These are phyloP conservation scores for Danio jaintianensis DNA, from an alignment of 2,797 vertebrate species.

Conservation along the genomic window DNA sequence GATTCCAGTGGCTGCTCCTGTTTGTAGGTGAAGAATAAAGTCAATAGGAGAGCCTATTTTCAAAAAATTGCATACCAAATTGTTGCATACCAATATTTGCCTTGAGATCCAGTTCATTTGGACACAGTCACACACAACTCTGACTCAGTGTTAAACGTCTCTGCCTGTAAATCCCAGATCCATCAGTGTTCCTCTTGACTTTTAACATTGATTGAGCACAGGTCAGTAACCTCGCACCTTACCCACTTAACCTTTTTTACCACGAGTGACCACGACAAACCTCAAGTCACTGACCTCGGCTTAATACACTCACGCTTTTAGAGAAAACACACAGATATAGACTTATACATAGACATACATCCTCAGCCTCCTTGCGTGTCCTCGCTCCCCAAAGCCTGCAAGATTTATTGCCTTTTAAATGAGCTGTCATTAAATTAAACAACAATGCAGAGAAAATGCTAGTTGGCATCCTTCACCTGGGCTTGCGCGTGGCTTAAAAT, in stretches of 20 bases:
- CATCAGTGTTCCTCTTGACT: slow-evolving; percentile 72
- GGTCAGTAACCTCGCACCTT: slow-evolving; percentile 38
- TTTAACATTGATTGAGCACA: slow-evolving; percentile 75
- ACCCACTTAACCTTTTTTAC: slow-evolving; percentile 52
- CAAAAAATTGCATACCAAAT: too few species aligned
- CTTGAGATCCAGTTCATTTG: too few species aligned
- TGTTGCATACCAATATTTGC: too few species aligned
- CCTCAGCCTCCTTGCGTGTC: slow-evolving; percentile 20
- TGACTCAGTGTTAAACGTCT: slow-evolving; percentile 38
- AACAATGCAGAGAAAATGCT: slow-evolving; percentile 58
- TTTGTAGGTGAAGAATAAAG: too few species aligned
- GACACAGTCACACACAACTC: too few species aligned
- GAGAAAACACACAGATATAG: slow-evolving; percentile 29
- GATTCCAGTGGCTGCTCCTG: too few species aligned
- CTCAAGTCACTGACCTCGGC: slow-evolving; percentile 25
- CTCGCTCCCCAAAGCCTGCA: slow-evolving; percentile 45
- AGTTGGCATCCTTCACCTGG: slow-evolving; percentile 51
- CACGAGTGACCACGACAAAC: slow-evolving; percentile 41
- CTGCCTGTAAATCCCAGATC: slow-evolving; percentile 70
- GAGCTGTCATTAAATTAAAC: slow-evolving; percentile 57
- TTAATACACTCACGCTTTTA: background rate
- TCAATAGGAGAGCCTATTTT: too few species aligned
- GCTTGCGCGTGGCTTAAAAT: slow-evolving; percentile 77
- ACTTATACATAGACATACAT: slow-evolving; percentile 26
- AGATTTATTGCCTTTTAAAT: slow-evolving; percentile 61